Conservation (phyloP, 2,113 vertebrate genomes). For the Muntiacus muntjak region DNA sequence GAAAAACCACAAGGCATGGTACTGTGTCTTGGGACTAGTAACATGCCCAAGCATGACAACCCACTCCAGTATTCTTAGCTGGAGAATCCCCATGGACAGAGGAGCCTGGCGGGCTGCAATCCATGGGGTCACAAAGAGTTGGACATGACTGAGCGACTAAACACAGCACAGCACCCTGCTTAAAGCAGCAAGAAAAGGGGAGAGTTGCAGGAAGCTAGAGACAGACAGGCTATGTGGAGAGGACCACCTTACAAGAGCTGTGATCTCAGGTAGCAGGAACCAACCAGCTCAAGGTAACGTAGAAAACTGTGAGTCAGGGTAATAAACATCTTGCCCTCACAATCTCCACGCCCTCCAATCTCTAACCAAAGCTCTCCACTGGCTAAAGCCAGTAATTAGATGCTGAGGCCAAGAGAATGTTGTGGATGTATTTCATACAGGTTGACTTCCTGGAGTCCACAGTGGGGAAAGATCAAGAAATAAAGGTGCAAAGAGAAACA, state of each 20-base stretch:
- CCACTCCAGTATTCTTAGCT: neutral
- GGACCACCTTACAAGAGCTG: neutral
- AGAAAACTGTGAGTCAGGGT: neutral
- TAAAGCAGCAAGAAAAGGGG: neutral
- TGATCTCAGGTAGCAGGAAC: neutral
- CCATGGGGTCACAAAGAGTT: neutral
- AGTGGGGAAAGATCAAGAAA: neutral
- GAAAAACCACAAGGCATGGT: neutral
- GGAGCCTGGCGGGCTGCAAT: neutral
- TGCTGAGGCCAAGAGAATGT: neutral
- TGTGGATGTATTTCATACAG: neutral
- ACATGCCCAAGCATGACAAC: neutral
- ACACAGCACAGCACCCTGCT: neutral
- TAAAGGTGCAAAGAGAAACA: neutral
- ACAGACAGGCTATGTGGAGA: neutral
- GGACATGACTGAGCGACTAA: neutral
- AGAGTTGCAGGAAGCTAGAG: neutral
- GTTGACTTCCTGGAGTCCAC: neutral
- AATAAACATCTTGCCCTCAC: neutral
- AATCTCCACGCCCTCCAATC: neutral
- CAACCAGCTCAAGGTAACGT: neutral
- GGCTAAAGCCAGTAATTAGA: neutral
- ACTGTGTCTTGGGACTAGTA: neutral
- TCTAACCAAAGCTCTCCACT: neutral
- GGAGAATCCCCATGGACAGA: neutral